Evolutionary conservation across 2,113 vertebrate species (phyloP).

Genomic region (Toxotes chatareus): DNA sequence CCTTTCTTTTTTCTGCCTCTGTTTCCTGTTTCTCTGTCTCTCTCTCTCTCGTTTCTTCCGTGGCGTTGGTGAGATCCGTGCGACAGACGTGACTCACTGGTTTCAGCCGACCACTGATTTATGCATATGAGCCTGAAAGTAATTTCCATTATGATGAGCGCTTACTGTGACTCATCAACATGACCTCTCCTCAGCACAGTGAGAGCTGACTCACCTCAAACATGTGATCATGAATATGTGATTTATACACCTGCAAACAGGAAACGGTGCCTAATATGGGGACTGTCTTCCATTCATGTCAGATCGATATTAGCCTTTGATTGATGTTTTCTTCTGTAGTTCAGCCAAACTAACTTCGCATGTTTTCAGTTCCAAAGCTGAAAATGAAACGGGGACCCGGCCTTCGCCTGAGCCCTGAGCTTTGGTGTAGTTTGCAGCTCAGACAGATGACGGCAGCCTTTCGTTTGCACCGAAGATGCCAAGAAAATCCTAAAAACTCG

Average conservation of each 20-base stretch:
- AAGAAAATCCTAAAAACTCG: neutral
- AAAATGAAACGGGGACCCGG: too few relatives aligned
- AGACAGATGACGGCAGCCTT: neutral
- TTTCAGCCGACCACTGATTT: neutral
- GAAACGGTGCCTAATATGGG: neutral
- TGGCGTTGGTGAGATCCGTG: too few relatives aligned
- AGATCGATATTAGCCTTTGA: neutral
- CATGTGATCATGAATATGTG: slow-evolving; percentile 12
- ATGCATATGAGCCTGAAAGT: neutral
- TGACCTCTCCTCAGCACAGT: neutral
- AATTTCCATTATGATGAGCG: neutral
- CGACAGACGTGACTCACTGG: neutral
- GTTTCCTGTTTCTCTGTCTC: too few relatives aligned
- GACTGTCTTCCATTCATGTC: neutral
- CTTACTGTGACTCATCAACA: neutral
- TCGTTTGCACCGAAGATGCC: neutral
- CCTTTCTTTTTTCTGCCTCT: too few relatives aligned
- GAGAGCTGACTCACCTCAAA: slow-evolving; percentile 31
- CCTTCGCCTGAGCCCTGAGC: neutral
- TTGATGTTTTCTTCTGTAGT: neutral
- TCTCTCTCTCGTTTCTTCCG: too few relatives aligned
- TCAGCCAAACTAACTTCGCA: too few relatives aligned
- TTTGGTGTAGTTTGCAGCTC: neutral
- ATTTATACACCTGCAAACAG: slow-evolving; percentile 4
- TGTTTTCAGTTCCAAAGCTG: too few relatives aligned